A percentile compares a stretch with the other conserved stretches of the same genome.
These are phyloP conservation scores for Micropoecilia bifurca DNA, from an alignment of 2,797 vertebrate species.

Conservation along the genomic window DNA sequence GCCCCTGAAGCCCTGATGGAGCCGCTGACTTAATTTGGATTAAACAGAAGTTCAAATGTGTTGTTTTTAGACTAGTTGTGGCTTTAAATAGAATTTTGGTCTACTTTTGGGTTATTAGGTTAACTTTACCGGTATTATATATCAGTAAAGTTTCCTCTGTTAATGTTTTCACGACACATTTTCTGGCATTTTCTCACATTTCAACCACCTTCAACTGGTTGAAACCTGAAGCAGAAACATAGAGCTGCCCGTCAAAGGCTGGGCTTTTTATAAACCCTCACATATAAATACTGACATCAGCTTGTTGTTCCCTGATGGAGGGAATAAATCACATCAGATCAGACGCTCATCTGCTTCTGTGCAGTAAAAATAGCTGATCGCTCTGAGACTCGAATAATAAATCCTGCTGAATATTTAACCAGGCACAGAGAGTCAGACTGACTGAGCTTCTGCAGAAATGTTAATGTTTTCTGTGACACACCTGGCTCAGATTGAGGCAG, in stretches of 20 bases:
- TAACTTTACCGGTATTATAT: too few species aligned
- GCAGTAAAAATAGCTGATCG: conserved; percentile 19
- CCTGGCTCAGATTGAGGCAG: neutral
- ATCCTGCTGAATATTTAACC: conserved; percentile 34
- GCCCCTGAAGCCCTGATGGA: too few species aligned
- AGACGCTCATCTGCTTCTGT: conserved; percentile 2
- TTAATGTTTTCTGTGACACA: neutral
- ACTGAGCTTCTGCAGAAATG: neutral
- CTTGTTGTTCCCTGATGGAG: neutral
- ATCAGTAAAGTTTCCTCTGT: neutral
- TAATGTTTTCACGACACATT: neutral
- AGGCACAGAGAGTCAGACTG: neutral
- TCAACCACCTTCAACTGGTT: neutral
- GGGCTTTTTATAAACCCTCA: conserved; percentile 30
- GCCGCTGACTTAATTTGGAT: too few species aligned
- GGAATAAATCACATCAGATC: conserved; percentile 1
- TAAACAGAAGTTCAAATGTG: too few species aligned
- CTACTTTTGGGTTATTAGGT: neutral
- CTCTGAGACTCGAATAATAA: conserved; percentile 15
- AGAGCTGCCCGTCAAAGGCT: conserved; percentile 26
- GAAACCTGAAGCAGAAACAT: neutral
- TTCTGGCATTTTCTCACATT: neutral
- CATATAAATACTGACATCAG: conserved; percentile 33
- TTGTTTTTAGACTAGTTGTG: too few species aligned
- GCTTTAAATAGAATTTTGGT: too few species aligned